Base-by-base conservation (phyloP, 1,140 invertebrate genomes). In the Babylonia areolata region DNA sequence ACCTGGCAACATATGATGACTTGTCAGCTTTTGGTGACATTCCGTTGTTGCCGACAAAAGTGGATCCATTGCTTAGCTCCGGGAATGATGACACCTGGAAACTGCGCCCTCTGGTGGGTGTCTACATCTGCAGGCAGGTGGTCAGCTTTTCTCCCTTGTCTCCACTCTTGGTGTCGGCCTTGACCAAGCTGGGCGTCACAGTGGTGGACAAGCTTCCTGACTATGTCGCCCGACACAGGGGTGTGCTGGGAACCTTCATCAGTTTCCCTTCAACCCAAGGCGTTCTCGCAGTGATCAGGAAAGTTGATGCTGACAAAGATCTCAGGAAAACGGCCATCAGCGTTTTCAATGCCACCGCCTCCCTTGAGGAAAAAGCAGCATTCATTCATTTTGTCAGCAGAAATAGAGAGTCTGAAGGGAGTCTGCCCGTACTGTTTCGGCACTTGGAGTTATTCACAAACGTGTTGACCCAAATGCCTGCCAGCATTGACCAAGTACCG, bases 101-200 rank as follows among this genome's bases (percentile, higher is more conserved):
- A 28, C 79, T 86, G 2, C 64, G 37, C 12, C 39, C 69, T 31
- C 69, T 86, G 12, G 54, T 31, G 11, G 79, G 78, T 35, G 12
- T 75, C 31, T 86, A 75, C 33, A 71, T 86, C 3, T 51, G 33
- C 35, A 23, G 54, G 33, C 77, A 64, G 2, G n/a, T 33, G 3
- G 15, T 15, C 0, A 64, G 81, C 15, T 33, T 75, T 17, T 6
- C 40, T 2, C 12, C 23, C 0, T 35, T 86, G 6, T 39, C 39
- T 12, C 28, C 1, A 6, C 46, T 42, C 2, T 35, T 86, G 1
- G 39, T 39, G 28, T 28, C 35, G 15, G 20, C 79, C 9, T n/a
- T 86, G 31, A 12, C n/a, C n/a, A 82, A 86, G 35, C 81, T 86
- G 39, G 69, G 81, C 6, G 46, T 86, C n/a, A 39, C 54, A 5